These are phyloP conservation scores for Pammene aurita DNA, from an alignment of 2,888 invertebrate genomes.

Conservation along the genomic window DNA sequence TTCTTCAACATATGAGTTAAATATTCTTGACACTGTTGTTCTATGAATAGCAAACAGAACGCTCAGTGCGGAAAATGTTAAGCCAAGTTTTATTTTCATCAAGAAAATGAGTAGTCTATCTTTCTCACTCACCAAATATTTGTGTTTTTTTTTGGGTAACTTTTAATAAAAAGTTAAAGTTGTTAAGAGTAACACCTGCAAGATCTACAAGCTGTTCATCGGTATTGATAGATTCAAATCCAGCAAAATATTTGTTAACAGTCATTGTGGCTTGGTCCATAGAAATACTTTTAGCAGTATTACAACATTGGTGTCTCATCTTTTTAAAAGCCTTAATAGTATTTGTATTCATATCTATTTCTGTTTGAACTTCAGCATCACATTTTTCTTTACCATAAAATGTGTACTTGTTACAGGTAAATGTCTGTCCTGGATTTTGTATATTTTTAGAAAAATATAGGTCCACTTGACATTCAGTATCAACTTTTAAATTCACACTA, in stretches of 20 bases:
- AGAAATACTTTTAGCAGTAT: no score
- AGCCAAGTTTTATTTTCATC: conserved; percentile 14
- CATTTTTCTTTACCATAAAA: conserved; percentile 16
- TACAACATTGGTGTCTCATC: no score
- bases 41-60: conserved; percentile 4
- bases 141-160: no score
- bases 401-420: conserved; percentile 10
- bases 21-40: no score
- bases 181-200: conserved; percentile 12
- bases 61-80: conserved; percentile 13
- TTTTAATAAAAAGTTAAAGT: no score
- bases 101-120: conserved; percentile 11
- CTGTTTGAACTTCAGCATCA: conserved; percentile 17
- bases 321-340: no score
- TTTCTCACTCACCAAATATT: conserved; percentile 9
- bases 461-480: conserved; percentile 16
- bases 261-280: conserved; percentile 1
- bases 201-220: conserved; percentile 9
- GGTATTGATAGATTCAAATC: conserved; percentile 12
- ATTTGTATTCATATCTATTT: background rate
- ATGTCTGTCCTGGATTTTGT: conserved; percentile 10
- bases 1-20: no score
- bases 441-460: conserved; percentile 10
- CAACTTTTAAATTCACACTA: conserved; percentile 9
- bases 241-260: conserved; percentile 3